Base-by-base conservation (phyloP, 1,140 invertebrate species). In the Agraylea sexmaculata region DNA sequence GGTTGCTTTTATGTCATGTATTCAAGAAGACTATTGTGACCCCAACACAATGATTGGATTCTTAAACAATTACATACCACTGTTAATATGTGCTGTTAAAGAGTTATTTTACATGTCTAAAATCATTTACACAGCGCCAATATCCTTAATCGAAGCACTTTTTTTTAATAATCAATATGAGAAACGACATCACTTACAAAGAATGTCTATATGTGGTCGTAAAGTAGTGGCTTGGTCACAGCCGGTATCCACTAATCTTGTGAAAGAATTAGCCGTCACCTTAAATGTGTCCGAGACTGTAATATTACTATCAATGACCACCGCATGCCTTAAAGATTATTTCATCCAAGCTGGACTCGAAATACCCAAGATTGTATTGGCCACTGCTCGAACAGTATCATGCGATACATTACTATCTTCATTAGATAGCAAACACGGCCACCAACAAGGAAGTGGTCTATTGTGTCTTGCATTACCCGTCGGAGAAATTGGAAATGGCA, bases 181-280 rank as follows among this genome's bases (percentile, higher is more conserved):
- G 21, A 55, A 66, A 56, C 38, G 69, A 57, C 68, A 74, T 53
- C 68, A 74, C 5, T 54, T 83, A 4, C 75, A 83, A 52, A 78
- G 74, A 7, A 71, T 78, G 16, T 80, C 78, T 0, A 67, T 80
- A 4, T 81, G 78, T 39, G 83, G 83, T 5, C 67, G 83, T 41
- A 86, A 87, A 63, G 76, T 83, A 1, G 73, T 83, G 1, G 73
- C 78, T 2, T 87, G 83, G 75, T 83, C 81, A 0, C 72, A 77
- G 0, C 71, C 77, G 1, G 70, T 87, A 1, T 42, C 59, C 4
- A 58, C 53, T 2, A 53, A 50, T 0, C 57, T 69, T 20, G 56
- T 76, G 3, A 61, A 61, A 25, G 64, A 67, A 31, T 74, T 79
- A 15, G 69, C 75, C 0, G 67, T 62, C 13, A 66, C 70, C 3